These are phyloP conservation scores for Ceuthmochares aereus DNA, from an alignment of 2,113 vertebrate species.

Conservation along the genomic window DNA sequence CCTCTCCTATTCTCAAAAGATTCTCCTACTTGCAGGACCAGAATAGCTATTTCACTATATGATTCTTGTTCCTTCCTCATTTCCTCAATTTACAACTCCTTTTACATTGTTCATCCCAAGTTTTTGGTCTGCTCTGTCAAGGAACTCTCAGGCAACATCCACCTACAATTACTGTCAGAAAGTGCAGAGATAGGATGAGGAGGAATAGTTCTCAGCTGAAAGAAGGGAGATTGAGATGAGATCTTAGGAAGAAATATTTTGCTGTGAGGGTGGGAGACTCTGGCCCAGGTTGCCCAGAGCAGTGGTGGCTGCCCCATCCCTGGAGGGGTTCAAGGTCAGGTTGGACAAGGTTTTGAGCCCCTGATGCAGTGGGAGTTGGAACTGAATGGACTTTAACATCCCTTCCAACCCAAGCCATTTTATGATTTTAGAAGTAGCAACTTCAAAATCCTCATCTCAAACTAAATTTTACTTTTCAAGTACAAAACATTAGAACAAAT, in stretches of 20 bases:
- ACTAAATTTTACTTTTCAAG: background rate
- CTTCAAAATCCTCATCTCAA: background rate
- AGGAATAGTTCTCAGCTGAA: too few relatives aligned
- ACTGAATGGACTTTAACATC: too few relatives aligned
- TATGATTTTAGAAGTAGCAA: background rate
- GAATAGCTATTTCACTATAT: background rate
- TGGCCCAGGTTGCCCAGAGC: too few relatives aligned
- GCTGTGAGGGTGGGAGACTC: too few relatives aligned
- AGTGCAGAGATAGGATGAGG: too few relatives aligned
- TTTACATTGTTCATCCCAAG: background rate
- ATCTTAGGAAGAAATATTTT: too few relatives aligned
- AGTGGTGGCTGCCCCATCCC: too few relatives aligned
- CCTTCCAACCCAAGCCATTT: too few relatives aligned
- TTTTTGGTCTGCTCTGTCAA: background rate
- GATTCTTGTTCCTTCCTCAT: background rate
- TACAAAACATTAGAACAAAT: background rate
- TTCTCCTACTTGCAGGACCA: accelerated
- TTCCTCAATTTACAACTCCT: background rate
- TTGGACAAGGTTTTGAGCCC: too few relatives aligned
- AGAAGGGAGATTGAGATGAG: too few relatives aligned
- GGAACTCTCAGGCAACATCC: background rate
- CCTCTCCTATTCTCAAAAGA: background rate
- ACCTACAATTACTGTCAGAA: background rate
- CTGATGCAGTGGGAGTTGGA: too few relatives aligned
- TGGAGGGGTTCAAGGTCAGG: background rate